Evolutionary conservation across 2,888 invertebrate genomes (phyloP), one percentile per base, ranked within the genome.

Genomic region (Catocala nupta): DNA sequence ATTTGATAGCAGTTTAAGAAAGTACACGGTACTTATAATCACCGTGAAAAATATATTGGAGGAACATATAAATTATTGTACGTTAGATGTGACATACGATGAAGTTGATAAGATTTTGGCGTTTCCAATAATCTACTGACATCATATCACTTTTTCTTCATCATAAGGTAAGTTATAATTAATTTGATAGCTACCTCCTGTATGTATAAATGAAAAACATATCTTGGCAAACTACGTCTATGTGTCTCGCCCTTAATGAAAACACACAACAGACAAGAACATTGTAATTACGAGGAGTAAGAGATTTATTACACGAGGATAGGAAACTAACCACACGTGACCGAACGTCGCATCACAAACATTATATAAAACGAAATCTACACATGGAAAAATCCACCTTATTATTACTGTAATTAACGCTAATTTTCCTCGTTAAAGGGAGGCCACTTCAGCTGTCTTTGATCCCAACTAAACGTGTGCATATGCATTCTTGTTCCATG

Each of bases 231-330:
- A 78, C 64, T 78, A 77, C 69, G 71, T 83, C 70, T 77, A 82
- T 85, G 76, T 84, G 82, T 83, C 81, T 82, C 81, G 76, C 73
- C 78, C 85, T 85, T 92, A 93, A 94, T 93, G 91, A 92, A 93
- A 93, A 94, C 88, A 92, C 89, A 94, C 90, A 92, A 88, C 90
- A 89, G 91, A 91, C 91, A 90, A 91, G 90, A 91, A 91, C 92
- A 90, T 93, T 90, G 93, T 93, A 94, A 94, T 94, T 94, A 93
- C 91, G 90, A 88, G 81, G 85, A 91, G 86, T 90, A 89, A 89
- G 90, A 93, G 93, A 94, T 94, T 94, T 94, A 94, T 94, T 90
- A 87, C 92, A 81, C 81, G 77, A 87, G 88, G 85, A 93, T 92
- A 91, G 91, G 88, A 92, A 91, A 92, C 89, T 89, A 88, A 91